Evolutionary conservation across 2,113 vertebrate species (phyloP), one percentile per base, ranked within the genome.

Genomic region (Pluvialis apricaria): DNA sequence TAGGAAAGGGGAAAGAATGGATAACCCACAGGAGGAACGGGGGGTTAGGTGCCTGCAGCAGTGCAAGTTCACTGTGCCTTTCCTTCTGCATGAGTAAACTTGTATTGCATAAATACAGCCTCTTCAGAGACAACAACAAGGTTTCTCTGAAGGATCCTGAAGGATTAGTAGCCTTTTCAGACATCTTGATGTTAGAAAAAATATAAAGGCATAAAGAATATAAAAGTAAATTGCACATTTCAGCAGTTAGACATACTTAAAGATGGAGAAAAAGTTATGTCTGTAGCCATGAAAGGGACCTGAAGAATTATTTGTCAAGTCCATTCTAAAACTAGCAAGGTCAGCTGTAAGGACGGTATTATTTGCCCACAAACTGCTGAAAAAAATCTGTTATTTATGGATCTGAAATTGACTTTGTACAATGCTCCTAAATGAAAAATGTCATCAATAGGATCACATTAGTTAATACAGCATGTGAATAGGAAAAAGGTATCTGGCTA

Each of bases 61-160:
- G 26, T 32, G 36, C 14, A 54, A 82, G 34, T 73, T 94, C 78
- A 69, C 54, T 87, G 7, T 76, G 15, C 13, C 72, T 75, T 71
- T 87, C 24, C 32, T 91, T 91, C 70, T 78, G 5, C 12, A 0
- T 68, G 26, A 78, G 47, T 71, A 78, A 87, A 78, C 47, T 52
- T 52, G 29, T 26, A 5, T 69, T 72, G 32, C 36, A 32, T 86
- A 87, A 92, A 87, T 57, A 69, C 15, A 79, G 22, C 51, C 34
- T 90, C 57, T 87, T 75, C 77, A 69, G 44, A 47, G 58, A 76
- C 25, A 78, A 47, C 16, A 29, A 38, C 64, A 91, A 70, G 55
- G 82, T 70, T 93, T 91, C 28, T 80, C 75, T 93, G 92, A 94
- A 92, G 79, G 92, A 85, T 83, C 14, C 45, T 92, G 62, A 76